Conservation (phyloP, 2,888 invertebrate species). For the Temnothorax ravouxi region DNA sequence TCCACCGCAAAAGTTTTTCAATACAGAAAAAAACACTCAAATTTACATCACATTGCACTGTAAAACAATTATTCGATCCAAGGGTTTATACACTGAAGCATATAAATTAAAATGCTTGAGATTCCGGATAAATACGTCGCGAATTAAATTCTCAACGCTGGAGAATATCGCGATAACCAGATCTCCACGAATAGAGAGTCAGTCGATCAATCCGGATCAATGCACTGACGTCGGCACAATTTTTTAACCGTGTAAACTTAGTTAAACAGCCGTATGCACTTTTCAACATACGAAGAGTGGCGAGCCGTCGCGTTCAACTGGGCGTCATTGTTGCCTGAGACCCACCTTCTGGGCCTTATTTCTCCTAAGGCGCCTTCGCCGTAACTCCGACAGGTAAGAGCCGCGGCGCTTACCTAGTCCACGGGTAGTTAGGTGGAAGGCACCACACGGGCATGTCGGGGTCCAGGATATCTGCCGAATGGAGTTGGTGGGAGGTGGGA, state of each 20-base stretch:
- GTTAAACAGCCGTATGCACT: constrained; percentile 19
- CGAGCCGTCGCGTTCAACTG: constrained; percentile 83
- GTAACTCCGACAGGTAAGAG: constrained; percentile 73
- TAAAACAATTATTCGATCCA: background rate
- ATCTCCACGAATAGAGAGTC: background rate
- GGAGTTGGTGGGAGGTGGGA: constrained; percentile 43
- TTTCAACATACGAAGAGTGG: constrained; percentile 65
- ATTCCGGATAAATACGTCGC: background rate
- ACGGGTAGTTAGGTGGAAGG: constrained; percentile 79
- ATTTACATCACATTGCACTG: constrained; percentile 55
- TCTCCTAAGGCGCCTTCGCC: constrained; percentile 80
- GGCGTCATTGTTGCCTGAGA: constrained; percentile 84
- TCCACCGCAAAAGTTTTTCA: constrained; percentile 53
- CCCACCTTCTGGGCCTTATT: constrained; percentile 81
- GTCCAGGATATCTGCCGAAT: constrained; percentile 66
- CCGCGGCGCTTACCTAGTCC: constrained; percentile 69
- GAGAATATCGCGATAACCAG: background rate
- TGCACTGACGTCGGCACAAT: background rate
- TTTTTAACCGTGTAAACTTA: background rate
- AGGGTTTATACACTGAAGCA: background rate
- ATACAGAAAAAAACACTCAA: background rate
- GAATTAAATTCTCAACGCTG: background rate
- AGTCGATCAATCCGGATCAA: background rate
- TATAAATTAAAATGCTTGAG: background rate
- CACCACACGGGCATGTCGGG: constrained; percentile 67